These are phyloP conservation scores for Odontamblyopus lacepedii DNA, from an alignment of 2,797 vertebrate genomes.

Conservation along the genomic window DNA sequence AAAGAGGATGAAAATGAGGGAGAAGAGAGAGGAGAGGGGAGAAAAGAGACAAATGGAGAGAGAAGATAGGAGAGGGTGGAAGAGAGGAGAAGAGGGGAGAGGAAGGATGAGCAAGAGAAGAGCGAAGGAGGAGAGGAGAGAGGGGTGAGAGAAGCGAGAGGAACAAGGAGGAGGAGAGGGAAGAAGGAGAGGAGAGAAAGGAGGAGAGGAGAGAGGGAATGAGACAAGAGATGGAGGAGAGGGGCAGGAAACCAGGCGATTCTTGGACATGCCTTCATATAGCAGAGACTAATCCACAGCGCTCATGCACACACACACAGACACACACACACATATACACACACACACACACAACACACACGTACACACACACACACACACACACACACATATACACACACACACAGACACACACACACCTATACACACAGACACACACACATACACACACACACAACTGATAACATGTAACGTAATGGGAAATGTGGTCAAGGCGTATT, in stretches of 20 bases:
- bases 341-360: neutral
- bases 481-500: neutral
- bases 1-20: conserved; percentile 42
- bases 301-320: too few species aligned
- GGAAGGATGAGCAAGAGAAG: too few species aligned
- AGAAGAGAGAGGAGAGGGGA: conserved; percentile 25
- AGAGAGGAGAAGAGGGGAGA: conserved; percentile 31
- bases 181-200: conserved; percentile 33
- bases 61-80: conserved; percentile 16
- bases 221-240: conserved; percentile 22
- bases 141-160: conserved; percentile 24
- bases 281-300: too few species aligned
- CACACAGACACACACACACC: too few species aligned
- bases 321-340: conserved; percentile 18
- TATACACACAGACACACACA: too few species aligned
- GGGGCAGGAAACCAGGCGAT: conserved; percentile 62
- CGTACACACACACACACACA: neutral
- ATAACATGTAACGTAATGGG: neutral
- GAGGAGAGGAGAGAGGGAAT: conserved; percentile 37
- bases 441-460: neutral
- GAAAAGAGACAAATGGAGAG: conserved; percentile 23
- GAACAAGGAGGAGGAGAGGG: too few species aligned
- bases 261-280: conserved; percentile 64
- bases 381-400: too few species aligned
- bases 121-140: conserved; percentile 44